Percentiles rank a stretch among this genome's conserved stretches.
Conservation (phyloP, 2,888 invertebrate species). For the Alsophila aescularia region DNA sequence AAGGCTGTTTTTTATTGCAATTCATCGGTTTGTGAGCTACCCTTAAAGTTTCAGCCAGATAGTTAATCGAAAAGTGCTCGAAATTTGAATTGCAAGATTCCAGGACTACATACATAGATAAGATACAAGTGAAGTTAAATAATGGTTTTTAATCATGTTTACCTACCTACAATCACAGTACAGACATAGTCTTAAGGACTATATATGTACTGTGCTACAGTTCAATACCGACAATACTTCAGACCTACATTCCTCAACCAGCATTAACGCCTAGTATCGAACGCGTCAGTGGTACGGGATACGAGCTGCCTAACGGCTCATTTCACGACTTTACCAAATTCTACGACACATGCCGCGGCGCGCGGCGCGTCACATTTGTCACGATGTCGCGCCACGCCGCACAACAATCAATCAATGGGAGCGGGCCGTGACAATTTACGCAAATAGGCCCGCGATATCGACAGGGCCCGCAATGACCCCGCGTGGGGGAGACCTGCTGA, state of each 20-base stretch:
- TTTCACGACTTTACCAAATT: constrained; percentile 9
- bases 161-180: too few species aligned
- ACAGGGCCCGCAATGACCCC: neutral
- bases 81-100: too few species aligned
- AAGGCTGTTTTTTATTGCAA: too few species aligned
- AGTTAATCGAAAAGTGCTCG: too few species aligned
- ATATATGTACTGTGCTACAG: too few species aligned
- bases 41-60: too few species aligned
- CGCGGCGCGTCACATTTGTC: constrained; percentile 22
- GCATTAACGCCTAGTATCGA: neutral
- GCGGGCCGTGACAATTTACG: constrained; percentile 9
- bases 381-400: constrained; percentile 11
- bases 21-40: too few species aligned
- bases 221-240: neutral
- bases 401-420: constrained; percentile 22
- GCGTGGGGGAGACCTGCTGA: constrained; percentile 1
- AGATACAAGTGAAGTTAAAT: too few species aligned
- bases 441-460: constrained; percentile 7
- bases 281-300: neutral
- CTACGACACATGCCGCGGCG: neutral
- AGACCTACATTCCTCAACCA: neutral
- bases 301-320: neutral
- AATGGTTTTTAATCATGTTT: too few species aligned
- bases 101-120: too few species aligned
- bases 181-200: too few species aligned